Conservation (phyloP, 2,113 vertebrate species). For the Xyrauchen texanus region DNA sequence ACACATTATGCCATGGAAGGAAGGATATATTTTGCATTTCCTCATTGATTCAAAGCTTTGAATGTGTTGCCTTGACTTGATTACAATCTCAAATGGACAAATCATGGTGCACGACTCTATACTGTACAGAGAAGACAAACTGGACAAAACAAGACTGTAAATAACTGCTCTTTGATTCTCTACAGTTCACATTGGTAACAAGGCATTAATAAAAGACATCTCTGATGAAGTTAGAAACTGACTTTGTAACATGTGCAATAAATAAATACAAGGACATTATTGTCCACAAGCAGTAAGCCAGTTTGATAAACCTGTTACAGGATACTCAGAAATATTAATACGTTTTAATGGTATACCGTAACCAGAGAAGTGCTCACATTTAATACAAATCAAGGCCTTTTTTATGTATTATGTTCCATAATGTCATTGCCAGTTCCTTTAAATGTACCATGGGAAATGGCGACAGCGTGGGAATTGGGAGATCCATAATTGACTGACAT, state of each 20-base stretch:
- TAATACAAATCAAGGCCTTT: constrained; percentile 4
- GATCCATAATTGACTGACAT: constrained; percentile 48
- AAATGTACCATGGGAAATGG: constrained; percentile 15
- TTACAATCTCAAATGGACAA: constrained; percentile 54
- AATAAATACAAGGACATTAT: neutral
- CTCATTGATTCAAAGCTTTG: constrained; percentile 51
- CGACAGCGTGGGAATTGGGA: constrained; percentile 30
- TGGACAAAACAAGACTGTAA: constrained; percentile 21
- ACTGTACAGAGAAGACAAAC: constrained; percentile 57
- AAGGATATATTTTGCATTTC: constrained; percentile 42
- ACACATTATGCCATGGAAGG: constrained; percentile 11
- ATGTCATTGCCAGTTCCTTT: neutral
- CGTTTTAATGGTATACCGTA: neutral
- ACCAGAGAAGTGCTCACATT: constrained; percentile 3
- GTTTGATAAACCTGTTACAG: neutral
- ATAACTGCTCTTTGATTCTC: constrained; percentile 39
- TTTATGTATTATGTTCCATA: neutral
- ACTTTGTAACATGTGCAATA: neutral
- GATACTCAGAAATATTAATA: neutral
- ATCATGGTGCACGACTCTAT: constrained; percentile 53
- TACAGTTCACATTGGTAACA: constrained; percentile 44
- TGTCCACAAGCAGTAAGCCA: neutral
- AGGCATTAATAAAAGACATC: constrained; percentile 8
- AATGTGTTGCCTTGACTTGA: constrained; percentile 41
- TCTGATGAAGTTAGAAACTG: constrained; percentile 55